Evolutionary conservation across 2,888 invertebrate genomes (phyloP).

Genomic region (Lobophora halterata): DNA sequence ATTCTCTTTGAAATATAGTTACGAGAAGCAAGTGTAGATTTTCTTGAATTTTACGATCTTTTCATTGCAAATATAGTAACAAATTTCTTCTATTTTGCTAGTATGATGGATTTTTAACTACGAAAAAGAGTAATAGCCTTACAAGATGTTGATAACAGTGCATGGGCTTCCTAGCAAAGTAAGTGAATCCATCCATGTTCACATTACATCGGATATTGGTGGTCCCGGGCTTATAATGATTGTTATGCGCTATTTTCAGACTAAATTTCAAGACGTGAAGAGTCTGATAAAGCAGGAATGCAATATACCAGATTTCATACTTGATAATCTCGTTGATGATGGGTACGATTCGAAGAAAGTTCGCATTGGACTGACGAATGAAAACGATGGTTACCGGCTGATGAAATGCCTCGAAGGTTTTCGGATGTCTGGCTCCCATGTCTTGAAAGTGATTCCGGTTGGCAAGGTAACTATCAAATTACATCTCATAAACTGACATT

Average conservation of each 20-base stretch:
- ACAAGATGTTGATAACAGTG: constrained; percentile 69
- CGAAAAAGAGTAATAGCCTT: no score
- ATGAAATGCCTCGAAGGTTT: constrained; percentile 62
- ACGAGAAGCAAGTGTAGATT: no score
- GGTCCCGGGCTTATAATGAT: neutral
- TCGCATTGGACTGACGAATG: constrained; percentile 58
- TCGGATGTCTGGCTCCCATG: constrained; percentile 44
- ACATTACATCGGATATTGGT: constrained; percentile 5
- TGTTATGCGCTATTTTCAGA: constrained; percentile 40
- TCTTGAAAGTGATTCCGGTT: constrained; percentile 52
- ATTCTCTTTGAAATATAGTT: no score
- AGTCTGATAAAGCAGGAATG: constrained; percentile 57
- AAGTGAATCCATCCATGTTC: no score
- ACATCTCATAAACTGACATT: no score
- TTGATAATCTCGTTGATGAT: constrained; percentile 56
- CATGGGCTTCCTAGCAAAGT: constrained; percentile 60
- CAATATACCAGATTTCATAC: constrained; percentile 58
- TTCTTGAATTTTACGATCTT: no score
- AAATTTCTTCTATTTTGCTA: no score
- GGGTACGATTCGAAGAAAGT: constrained; percentile 55
- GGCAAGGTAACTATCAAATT: constrained; percentile 43
- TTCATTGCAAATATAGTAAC: no score
- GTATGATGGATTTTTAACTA: no score
- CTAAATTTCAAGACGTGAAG: constrained; percentile 63
- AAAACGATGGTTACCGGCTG: constrained; percentile 52